Conservation (phyloP, 2,888 invertebrate species). For the Philereme vetulata region DNA sequence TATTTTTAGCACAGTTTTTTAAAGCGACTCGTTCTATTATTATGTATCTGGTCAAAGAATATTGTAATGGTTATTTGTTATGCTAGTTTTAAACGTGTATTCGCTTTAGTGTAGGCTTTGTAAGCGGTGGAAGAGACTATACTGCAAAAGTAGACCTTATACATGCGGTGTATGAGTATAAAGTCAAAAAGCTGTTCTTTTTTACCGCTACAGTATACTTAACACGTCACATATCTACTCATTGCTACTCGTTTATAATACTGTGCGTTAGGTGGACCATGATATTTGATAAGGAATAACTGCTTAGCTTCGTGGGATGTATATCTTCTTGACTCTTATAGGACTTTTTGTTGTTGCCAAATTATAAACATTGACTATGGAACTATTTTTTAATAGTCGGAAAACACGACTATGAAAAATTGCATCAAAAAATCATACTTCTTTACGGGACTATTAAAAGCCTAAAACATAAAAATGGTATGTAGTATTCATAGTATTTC, state of each 20-base stretch:
- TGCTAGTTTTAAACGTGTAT: slow-evolving; percentile 70
- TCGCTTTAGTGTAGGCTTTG: slow-evolving; percentile 71
- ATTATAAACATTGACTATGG: slow-evolving; percentile 5
- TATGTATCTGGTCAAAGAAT: slow-evolving; percentile 67
- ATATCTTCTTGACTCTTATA: slow-evolving; percentile 16
- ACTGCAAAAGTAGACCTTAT: not conserved
- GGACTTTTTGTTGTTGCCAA: slow-evolving; percentile 38
- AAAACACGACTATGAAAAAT: no score
- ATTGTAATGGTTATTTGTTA: slow-evolving; percentile 59
- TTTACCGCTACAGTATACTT: slow-evolving; percentile 39
- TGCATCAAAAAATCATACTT: no score
- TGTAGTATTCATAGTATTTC: slow-evolving; percentile 7
- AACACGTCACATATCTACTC: slow-evolving; percentile 80
- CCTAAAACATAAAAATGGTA: slow-evolving; percentile 2
- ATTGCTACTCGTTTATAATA: slow-evolving; percentile 73
- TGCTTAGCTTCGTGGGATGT: slow-evolving; percentile 27
- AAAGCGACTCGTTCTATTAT: slow-evolving; percentile 31
- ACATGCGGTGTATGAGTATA: slow-evolving; percentile 39
- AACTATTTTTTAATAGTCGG: no score
- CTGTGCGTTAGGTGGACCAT: slow-evolving; percentile 77
- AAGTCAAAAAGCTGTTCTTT: slow-evolving; percentile 15
- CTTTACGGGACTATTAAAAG: not conserved
- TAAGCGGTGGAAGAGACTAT: slow-evolving; percentile 24
- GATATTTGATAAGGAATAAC: slow-evolving; percentile 30
- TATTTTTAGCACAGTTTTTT: slow-evolving; percentile 14